Percentiles rank a stretch among this genome's conserved stretches.
phyloP scores from a whole-genome alignment of 2,797 vertebrate species.

The Ptychadena robeensis region DNA sequence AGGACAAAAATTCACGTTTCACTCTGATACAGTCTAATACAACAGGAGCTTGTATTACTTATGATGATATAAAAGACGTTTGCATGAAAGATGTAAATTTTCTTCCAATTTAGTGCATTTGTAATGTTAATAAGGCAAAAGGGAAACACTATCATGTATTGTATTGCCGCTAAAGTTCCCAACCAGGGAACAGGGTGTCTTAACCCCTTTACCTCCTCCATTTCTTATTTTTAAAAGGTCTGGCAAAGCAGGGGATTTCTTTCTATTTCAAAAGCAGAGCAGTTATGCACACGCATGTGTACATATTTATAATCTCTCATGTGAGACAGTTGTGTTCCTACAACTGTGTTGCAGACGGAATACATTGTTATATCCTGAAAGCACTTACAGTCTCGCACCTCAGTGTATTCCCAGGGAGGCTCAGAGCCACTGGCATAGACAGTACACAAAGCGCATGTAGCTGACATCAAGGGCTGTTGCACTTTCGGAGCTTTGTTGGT shows the following conservation, averaged over 20 bases:
- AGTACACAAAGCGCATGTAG: constrained; percentile 74
- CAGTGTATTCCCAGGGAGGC: constrained; percentile 72
- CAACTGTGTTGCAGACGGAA: constrained; percentile 68
- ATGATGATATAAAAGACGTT: not conserved
- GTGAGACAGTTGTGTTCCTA: constrained; percentile 52
- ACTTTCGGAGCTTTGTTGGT: constrained; percentile 75
- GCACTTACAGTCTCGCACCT: constrained; percentile 61
- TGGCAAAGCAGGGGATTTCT: constrained; percentile 25
- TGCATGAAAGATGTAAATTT: not conserved
- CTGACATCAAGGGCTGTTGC: constrained; percentile 73
- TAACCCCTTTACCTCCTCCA: too few species aligned
- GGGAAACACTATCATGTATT: too few species aligned
- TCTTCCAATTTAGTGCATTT: not conserved
- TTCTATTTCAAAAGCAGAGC: constrained; percentile 19
- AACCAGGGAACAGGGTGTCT: too few species aligned
- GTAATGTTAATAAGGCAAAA: not conserved
- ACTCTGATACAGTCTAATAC: not conserved
- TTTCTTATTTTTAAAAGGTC: not conserved
- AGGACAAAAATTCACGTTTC: not conserved
- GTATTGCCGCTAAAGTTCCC: too few species aligned
- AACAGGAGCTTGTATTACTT: not conserved
- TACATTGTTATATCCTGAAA: constrained; percentile 70
- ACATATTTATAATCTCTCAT: constrained; percentile 48
- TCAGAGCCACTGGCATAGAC: constrained; percentile 70
- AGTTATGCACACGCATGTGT: constrained; percentile 25